Evolutionary conservation across 2,113 vertebrate species (phyloP), one percentile per base, ranked within the genome.

Genomic region (Bothrops jararaca): DNA sequence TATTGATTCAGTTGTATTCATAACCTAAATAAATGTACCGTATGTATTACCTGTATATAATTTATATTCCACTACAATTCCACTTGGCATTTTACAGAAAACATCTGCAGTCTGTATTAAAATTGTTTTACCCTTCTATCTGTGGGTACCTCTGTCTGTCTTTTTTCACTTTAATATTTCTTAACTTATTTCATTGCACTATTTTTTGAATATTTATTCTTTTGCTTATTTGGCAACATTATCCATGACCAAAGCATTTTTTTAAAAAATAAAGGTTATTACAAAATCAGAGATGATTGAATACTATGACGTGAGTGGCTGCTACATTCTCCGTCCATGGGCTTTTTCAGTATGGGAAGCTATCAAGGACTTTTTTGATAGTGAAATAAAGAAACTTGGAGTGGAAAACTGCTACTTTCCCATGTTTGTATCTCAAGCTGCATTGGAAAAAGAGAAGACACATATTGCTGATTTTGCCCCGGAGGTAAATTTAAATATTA

Each of bases 371-470:
- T 99, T 99, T 97, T 99, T 99, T 9, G 98, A 99, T 93, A 58
- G 94, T 5, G 98, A 99, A 96, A 99, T 99, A 94, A 99, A 98
- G 97, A 99, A 99, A 95, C 96, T 99, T 45, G 99, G 99, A 26
- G 99, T 99, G 93, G 99, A 99, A 96, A 99, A 99, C 97, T 99
- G 99, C 97, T 99, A 99, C 96, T 99, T 99, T 97, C 99, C 99
- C 91, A 99, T 99, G 98, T 99, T 99, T 13, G 99, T 99, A 88
- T 99, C 99, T 80, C 99, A 99, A 96, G 98, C 98, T 20, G 99
- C 99, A 0, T 95, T 99, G 26, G 99, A 99, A 97, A 99, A 98
- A 93, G 99, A 99, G 94, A 99, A 99, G 95, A 97, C 95, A 20
- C 99, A 99, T 94, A 98, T 99, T 64, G 99, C 97, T 90, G 99